Evolutionary conservation across 2,797 vertebrate genomes (phyloP), one percentile per base, ranked within the genome.

Genomic region (Philypnodon macrostomus): DNA sequence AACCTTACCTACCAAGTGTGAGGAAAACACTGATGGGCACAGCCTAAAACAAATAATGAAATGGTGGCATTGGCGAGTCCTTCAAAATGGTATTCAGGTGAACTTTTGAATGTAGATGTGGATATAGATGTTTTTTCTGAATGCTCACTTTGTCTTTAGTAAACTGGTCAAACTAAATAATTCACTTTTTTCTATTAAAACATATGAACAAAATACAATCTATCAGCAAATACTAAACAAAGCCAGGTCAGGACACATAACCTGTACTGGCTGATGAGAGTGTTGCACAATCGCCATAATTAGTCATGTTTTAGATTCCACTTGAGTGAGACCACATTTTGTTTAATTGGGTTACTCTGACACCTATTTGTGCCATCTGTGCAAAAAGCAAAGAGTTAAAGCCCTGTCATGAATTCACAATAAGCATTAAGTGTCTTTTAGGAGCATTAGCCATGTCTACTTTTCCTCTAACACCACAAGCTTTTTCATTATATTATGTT

Each of bases 271-370:
- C 47, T 46, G 47, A 40, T 47, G 30, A 65, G 11, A 27, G 35
- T 45, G 29, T 39, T 50, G 38, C 19, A 44, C 58, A 19, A 27
- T 39, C 73, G 3, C 27, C 29, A 41, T 40, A 53, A 60, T 47
- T 63, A 55, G 51, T 72, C 44, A 62, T 48, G 33, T 65, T 79
- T 71, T 42, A 51, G 58, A 76, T 61, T 58, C 51, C 47, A 66
- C 37, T 46, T 36, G 35, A 67, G 47, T 24, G 62, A 52, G 42
- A 51, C 37, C 46, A 53, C 38, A 61, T 71, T 69, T 57, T 36
- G 31, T 50, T 74, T 73, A 53, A 71, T 44, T 64, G 31, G 50
- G 53, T 65, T 55, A 66, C 29, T 47, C 44, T 13, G 57, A 53
- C 44, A 63, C 40, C 29, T 4, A 39, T 48, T 50, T 58, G 18